phyloP scores from a whole-genome alignment of 2,888 invertebrate genomes.

The Euspilapteryx auroguttella region DNA sequence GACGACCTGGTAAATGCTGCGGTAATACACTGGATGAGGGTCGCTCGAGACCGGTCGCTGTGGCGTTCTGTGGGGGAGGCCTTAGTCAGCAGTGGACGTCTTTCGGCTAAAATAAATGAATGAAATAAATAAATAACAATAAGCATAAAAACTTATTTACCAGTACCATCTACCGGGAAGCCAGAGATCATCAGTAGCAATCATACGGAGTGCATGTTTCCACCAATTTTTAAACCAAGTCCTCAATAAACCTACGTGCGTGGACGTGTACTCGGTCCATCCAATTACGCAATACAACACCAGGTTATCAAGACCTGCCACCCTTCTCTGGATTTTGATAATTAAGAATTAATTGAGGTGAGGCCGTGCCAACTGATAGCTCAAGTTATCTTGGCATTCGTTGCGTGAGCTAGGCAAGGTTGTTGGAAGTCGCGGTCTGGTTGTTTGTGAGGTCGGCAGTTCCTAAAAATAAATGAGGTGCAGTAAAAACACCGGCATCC shows the following conservation, averaged over 20 bases:
- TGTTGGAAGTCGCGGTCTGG: constrained; percentile 25
- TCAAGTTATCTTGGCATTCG: constrained; percentile 7
- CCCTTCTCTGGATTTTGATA: background rate
- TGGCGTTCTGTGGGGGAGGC: too few species aligned
- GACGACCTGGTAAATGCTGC: too few species aligned
- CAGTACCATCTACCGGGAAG: too few species aligned
- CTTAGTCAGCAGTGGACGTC: too few species aligned
- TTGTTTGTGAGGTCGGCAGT: constrained; percentile 24
- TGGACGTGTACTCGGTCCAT: constrained; percentile 3
- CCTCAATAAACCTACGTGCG: constrained; percentile 2
- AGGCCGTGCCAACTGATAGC: background rate
- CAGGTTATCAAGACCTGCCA: constrained; percentile 3
- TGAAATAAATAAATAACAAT: too few species aligned
- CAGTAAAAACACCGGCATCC: too few species aligned
- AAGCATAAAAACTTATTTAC: too few species aligned
- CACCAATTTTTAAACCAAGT: constrained; percentile 14
- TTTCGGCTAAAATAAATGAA: too few species aligned
- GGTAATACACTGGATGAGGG: too few species aligned
- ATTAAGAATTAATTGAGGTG: background rate
- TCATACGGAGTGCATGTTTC: constrained; percentile 16
- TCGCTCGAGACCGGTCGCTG: too few species aligned
- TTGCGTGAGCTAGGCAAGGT: constrained; percentile 12
- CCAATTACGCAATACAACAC: constrained; percentile 3
- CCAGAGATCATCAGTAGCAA: too few species aligned
- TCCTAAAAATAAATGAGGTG: constrained; percentile 17